phyloP scores from a whole-genome alignment of 2,888 invertebrate genomes.

The Agrotis exclamationis region DNA sequence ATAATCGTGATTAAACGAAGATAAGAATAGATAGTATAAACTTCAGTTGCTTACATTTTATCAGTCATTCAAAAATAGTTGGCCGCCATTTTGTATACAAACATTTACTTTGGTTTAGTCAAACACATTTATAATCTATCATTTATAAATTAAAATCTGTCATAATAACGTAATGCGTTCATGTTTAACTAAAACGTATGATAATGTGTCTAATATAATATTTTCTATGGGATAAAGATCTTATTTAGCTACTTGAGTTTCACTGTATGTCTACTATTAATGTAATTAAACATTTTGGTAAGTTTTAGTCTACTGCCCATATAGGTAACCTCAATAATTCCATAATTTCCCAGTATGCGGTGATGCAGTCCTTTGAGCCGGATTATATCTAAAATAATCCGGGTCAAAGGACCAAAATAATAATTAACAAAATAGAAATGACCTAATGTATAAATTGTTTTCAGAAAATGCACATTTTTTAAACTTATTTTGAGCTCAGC shows the following conservation, averaged over 20 bases:
- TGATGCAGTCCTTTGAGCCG: no score
- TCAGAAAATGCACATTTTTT: background rate
- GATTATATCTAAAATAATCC: constrained; percentile 1
- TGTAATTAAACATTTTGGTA: background rate
- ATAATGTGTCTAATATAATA: background rate
- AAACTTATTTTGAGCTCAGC: background rate
- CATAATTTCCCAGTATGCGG: background rate
- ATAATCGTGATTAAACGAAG: constrained; percentile 3
- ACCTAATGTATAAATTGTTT: background rate
- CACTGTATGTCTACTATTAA: background rate
- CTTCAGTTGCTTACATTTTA: constrained; percentile 37
- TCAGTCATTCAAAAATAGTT: constrained; percentile 55
- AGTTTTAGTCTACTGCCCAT: background rate
- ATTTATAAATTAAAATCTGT: constrained; percentile 17
- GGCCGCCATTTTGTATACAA: constrained; percentile 44
- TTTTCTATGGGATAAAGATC: background rate
- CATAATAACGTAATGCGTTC: constrained; percentile 4
- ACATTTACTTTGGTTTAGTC: constrained; percentile 37
- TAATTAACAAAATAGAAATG: background rate
- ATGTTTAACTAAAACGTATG: background rate
- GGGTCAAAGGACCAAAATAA: constrained; percentile 9
- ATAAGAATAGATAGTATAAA: constrained; percentile 27
- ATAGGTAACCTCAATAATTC: background rate
- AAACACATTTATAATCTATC: constrained; percentile 31
- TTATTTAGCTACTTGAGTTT: background rate